Base-by-base conservation (phyloP, 2,797 vertebrate genomes). In the Acridotheres tristis region DNA sequence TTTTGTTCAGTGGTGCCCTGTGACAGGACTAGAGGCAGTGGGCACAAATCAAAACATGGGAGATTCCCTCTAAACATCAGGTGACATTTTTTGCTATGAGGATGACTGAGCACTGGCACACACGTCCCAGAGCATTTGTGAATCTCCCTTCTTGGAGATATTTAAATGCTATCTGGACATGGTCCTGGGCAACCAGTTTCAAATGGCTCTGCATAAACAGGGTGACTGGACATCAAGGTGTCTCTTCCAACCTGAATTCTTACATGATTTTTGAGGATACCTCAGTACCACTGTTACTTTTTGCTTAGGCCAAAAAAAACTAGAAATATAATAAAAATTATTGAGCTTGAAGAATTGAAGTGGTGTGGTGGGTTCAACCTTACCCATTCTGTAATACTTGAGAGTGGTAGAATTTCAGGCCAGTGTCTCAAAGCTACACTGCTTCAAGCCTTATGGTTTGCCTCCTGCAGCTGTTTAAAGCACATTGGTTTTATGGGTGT, bases 151-250 rank as follows among this genome's bases (percentile, higher is more conserved):
- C 21, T 34, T 59, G 27, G 2, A 85, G 15, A 42, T 66, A 54
- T 7, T 73, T 4, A 57, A 61, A 68, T 8, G 3, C 2, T 2
- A 34, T 22, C 9, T 57, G 38, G 27, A 53, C 10, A 12, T 10
- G 8, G 23, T 54, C 34, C 16, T 54, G 51, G 27, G 36, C 8
- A 85, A 21, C 2, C 10, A 67, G 7, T 17, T 74, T 74, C 48
- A 77, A 23, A 38, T 5, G 3, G 5, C 8, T 30, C 23, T 71
- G 36, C 7, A 47, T 71, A 25, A 85, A n/a, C 21, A 42, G 32
- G 2, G 5, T n/a, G 7, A 8, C 7, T 77, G 47, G 27, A 69
- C 12, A 8, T 42, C 13, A 0, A 0, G 3, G 1, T 30, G 5
- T 62, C 32, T 27, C 8, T 74, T 93, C 18, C 18, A 61, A 7